Base-by-base conservation (phyloP, 2,113 vertebrate genomes). In the Struthio camelus region DNA sequence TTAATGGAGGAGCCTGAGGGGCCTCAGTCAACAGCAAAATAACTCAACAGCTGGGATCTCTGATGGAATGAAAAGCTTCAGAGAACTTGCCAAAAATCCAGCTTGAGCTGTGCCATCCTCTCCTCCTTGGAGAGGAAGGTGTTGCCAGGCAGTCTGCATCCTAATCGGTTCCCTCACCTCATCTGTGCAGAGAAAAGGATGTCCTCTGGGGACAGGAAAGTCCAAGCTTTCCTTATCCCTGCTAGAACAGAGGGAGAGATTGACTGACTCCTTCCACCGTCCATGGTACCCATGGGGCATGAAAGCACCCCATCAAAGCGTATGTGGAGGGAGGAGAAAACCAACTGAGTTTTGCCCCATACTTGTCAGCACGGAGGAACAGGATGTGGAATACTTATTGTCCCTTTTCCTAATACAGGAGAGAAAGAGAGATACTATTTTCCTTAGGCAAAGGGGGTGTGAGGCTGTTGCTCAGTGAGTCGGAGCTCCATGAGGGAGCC, bases 181-280 rank as follows among this genome's bases (percentile, higher is more conserved):
- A 42, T 53, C 50, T 53, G n/a, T 36, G 51, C n/a, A 54, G 24
- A 53, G 50, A 19, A 50, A 25, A n/a, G 48, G 24, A 38, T 53
- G 27, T 12, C 24, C 36, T n/a, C 61, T 25, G 61, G 61, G 34
- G 36, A n/a, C n/a, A 51, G 46, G 48, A 48, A 20, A 24, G 18
- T 36, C 50, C 36, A 27, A 36, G 54, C 36, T 36, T 54, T 14
- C 25, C 27, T 30, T 38, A 36, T 27, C 25, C 18, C 32, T 54
- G 25, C 50, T 54, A 9, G 50, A 30, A 1, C 27, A 38, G 11
- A 0, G 3, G 11, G 2, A 36, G 27, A 46, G 10, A 1, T 25
- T 54, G 69, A 10, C 76, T 54, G 69, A 10, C 76, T 48, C 16
- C 3, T 46, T 76, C 58, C 34, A 53, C 5, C 19, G 46, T 28